Conservation (phyloP, 2,113 vertebrate species). For the Rhineura floridana region DNA sequence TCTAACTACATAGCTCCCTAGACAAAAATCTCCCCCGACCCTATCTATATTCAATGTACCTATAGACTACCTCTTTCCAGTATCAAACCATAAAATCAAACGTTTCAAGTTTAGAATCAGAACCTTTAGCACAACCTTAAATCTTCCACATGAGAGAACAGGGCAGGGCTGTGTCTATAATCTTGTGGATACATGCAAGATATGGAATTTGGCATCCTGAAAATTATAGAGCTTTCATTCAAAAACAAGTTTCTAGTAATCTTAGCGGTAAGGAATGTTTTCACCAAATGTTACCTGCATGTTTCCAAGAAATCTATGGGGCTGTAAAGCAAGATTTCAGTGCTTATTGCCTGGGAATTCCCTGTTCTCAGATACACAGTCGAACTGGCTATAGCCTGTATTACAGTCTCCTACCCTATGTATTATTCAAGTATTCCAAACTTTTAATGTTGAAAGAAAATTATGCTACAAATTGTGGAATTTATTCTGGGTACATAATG, state of each 20-base stretch:
- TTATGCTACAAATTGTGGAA: neutral
- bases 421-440: neutral
- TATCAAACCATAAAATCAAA: neutral
- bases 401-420: neutral
- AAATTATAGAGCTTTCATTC: neutral
- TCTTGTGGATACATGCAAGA: neutral
- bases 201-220: neutral
- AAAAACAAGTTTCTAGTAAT: neutral
- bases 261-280: neutral
- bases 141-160: neutral
- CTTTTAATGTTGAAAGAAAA: neutral
- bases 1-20: neutral
- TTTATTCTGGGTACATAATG: neutral
- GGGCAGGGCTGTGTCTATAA: neutral
- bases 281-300: neutral
- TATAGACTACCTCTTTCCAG: neutral
- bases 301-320: neutral
- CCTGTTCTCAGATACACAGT: neutral
- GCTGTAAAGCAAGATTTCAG: neutral
- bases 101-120: neutral
- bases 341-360: neutral
- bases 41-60: too few species aligned
- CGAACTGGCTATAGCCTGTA: neutral
- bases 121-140: neutral
- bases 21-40: neutral